A percentile compares a stretch with the other conserved stretches of the same genome.
Conservation (phyloP, 2,888 invertebrate genomes). For the Ichneumon xanthorius region DNA sequence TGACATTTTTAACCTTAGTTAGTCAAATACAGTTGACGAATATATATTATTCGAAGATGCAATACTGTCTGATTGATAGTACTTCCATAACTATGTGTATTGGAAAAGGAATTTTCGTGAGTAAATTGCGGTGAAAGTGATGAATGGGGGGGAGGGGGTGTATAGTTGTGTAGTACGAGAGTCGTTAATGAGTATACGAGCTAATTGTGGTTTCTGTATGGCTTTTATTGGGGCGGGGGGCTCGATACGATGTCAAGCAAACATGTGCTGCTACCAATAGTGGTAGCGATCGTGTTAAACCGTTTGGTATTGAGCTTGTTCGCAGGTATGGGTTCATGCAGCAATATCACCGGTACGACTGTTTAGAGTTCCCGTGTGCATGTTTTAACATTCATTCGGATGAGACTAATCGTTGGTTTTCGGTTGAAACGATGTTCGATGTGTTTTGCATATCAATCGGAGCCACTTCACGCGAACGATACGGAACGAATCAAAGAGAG, state of each 20-base stretch:
- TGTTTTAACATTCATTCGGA: slow-evolving; percentile 66
- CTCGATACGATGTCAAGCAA: slow-evolving; percentile 66
- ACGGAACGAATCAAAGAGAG: slow-evolving; percentile 30
- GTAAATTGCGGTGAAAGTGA: background rate
- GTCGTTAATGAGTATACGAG: slow-evolving; percentile 67
- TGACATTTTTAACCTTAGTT: background rate
- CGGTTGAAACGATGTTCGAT: slow-evolving; percentile 58
- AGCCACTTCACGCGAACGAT: slow-evolving; percentile 49
- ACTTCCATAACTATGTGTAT: background rate
- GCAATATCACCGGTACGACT: slow-evolving; percentile 43
- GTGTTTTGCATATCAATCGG: slow-evolving; percentile 66
- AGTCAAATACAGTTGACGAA: background rate
- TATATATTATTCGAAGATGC: background rate
- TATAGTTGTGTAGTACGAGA: slow-evolving; percentile 11
- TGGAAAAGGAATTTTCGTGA: background rate
- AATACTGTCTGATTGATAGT: background rate
- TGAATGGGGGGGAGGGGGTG: background rate
- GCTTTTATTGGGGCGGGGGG: slow-evolving; percentile 64
- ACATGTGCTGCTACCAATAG: slow-evolving; percentile 62
- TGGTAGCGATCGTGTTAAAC: slow-evolving; percentile 56
- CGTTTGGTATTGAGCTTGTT: slow-evolving; percentile 51
- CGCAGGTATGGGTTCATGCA: slow-evolving; percentile 12
- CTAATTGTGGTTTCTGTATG: slow-evolving; percentile 67
- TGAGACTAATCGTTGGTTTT: slow-evolving; percentile 66
- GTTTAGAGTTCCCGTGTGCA: slow-evolving; percentile 61